These are phyloP conservation scores for Hydraecia micacea DNA, from an alignment of 2,888 invertebrate species.

Conservation along the genomic window DNA sequence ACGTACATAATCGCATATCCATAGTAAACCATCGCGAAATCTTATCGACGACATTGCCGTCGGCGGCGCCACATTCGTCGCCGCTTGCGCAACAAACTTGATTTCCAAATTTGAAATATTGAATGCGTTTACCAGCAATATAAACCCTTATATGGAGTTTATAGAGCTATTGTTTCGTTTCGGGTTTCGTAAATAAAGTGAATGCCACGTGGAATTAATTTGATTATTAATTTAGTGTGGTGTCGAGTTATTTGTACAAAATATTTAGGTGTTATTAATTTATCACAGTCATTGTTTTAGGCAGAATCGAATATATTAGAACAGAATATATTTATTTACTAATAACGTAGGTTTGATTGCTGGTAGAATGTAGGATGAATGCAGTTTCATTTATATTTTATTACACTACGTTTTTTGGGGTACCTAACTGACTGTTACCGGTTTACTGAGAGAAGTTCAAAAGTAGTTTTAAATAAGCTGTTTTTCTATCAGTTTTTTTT, in stretches of 20 bases:
- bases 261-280: constrained; percentile 22
- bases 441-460: too few relatives aligned
- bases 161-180: constrained; percentile 66
- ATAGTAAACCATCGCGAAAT: constrained; percentile 57
- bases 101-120: constrained; percentile 86
- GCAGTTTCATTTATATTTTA: too few relatives aligned
- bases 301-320: neutral
- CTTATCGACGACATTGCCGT: constrained; percentile 73
- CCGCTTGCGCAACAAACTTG: constrained; percentile 79
- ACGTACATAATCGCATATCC: constrained; percentile 61
- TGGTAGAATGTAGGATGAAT: too few relatives aligned
- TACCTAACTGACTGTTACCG: neutral
- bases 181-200: constrained; percentile 42
- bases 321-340: too few relatives aligned
- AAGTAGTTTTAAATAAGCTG: too few relatives aligned
- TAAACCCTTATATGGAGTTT: constrained; percentile 75
- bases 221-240: constrained; percentile 16
- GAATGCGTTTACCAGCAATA: constrained; percentile 78
- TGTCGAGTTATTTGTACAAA: neutral
- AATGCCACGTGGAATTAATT: constrained; percentile 39
- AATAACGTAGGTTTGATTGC: too few relatives aligned
- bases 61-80: constrained; percentile 81
- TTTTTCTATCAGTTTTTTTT: too few relatives aligned
- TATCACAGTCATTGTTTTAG: neutral
- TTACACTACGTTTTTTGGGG: neutral